These are phyloP conservation scores for Agrochola macilenta DNA, from an alignment of 2,888 invertebrate genomes.

Conservation along the genomic window DNA sequence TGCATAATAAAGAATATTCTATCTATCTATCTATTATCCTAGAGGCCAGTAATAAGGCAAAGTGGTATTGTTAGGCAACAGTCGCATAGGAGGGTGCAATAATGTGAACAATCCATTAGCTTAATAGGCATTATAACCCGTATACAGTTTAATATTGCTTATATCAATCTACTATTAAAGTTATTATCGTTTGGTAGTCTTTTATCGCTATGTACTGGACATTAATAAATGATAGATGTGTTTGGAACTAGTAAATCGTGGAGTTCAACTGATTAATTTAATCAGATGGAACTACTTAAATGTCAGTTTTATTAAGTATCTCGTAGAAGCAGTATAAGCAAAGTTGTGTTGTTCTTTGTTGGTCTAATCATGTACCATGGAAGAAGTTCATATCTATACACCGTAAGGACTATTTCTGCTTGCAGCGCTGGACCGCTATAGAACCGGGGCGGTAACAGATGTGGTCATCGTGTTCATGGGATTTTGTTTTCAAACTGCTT, in stretches of 20 bases:
- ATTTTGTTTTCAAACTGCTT: no score
- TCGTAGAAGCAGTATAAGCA: background rate
- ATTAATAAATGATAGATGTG: constrained; percentile 30
- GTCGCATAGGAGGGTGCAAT: constrained; percentile 72
- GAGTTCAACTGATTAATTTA: constrained; percentile 21
- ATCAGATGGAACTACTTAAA: background rate
- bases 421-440: no score
- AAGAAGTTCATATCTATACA: no score
- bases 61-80: constrained; percentile 74
- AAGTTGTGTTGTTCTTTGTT: constrained; percentile 7
- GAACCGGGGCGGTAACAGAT: no score
- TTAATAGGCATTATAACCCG: constrained; percentile 77
- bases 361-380: background rate
- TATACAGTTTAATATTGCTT: constrained; percentile 66
- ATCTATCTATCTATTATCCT: constrained; percentile 69
- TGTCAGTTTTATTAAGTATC: background rate
- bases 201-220: constrained; percentile 26
- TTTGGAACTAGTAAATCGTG: constrained; percentile 24
- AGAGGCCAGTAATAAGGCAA: constrained; percentile 71
- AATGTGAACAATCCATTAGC: constrained; percentile 75
- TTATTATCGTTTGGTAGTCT: constrained; percentile 48
- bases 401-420: no score
- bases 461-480: no score
- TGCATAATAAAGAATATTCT: no score
- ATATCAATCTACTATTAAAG: constrained; percentile 50